Evolutionary conservation across 2,888 invertebrate genomes (phyloP).

Genomic region (Eupithecia subumbrata): DNA sequence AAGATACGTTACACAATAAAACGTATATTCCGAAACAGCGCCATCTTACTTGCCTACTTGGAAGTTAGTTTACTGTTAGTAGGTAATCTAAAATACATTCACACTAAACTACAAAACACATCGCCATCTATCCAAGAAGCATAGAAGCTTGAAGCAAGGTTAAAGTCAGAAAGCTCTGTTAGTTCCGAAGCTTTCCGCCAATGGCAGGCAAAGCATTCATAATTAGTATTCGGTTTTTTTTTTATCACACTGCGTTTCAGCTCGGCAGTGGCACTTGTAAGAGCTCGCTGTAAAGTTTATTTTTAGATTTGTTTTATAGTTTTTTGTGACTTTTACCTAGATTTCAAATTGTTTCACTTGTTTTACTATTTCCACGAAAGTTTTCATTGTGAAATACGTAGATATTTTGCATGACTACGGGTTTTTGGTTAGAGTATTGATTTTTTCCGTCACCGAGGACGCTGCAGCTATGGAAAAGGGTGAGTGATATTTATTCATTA

Average conservation of each 20-base stretch:
- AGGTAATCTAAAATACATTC: too few species aligned
- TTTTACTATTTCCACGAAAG: not conserved
- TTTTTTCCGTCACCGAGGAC: conserved; percentile 29
- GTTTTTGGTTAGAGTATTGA: conserved; percentile 33
- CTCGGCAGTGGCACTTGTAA: conserved; percentile 24
- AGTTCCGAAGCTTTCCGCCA: conserved; percentile 40
- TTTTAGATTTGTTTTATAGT: conserved; percentile 30
- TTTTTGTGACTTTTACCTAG: conserved; percentile 11
- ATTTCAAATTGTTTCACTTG: not conserved
- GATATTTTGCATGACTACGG: not conserved
- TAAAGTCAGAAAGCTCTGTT: not conserved
- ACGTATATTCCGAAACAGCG: conserved; percentile 18
- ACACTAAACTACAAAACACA: not conserved
- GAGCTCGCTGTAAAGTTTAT: conserved; percentile 36
- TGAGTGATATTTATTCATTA: conserved; percentile 21
- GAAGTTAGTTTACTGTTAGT: conserved; percentile 24
- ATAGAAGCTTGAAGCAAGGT: conserved; percentile 4
- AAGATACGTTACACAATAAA: too few species aligned
- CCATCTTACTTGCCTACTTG: conserved; percentile 38
- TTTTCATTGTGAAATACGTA: conserved; percentile 15
- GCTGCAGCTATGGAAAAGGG: conserved; percentile 16
- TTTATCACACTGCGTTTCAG: conserved; percentile 30
- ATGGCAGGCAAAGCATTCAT: conserved; percentile 18
- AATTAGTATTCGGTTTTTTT: conserved; percentile 26
- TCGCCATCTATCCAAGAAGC: conserved; percentile 20